Evolutionary conservation across 1,140 invertebrate species (phyloP).

Genomic region (Drosophila nigrodunni): DNA sequence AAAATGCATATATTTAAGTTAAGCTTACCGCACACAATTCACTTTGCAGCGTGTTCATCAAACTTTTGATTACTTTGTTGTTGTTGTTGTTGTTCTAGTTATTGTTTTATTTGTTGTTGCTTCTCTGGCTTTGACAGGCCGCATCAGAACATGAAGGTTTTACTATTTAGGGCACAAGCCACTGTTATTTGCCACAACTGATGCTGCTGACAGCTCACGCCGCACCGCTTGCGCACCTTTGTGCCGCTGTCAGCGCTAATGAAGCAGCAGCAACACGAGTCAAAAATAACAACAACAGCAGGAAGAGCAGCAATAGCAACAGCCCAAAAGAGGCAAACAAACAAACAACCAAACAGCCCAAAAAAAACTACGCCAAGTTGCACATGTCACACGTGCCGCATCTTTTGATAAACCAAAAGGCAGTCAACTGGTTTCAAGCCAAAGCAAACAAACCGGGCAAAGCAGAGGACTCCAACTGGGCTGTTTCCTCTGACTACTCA

Average conservation of each 20-base stretch:
- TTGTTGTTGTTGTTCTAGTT: slow-evolving; percentile 12
- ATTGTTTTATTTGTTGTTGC: not conserved
- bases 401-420: slow-evolving; percentile 45
- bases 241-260: slow-evolving; percentile 70
- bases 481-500: not conserved
- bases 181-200: slow-evolving; percentile 5
- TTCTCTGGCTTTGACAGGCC: slow-evolving; percentile 41
- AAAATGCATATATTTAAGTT: not conserved
- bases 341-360: not conserved
- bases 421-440: slow-evolving; percentile 36
- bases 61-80: slow-evolving; percentile 28
- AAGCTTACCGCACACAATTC: not conserved
- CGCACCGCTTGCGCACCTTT: slow-evolving; percentile 51
- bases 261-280: slow-evolving; percentile 51
- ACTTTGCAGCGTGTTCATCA: slow-evolving; percentile 7
- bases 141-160: not conserved
- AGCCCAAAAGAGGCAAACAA: slow-evolving; percentile 13
- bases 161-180: slow-evolving; percentile 16
- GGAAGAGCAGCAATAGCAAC: not conserved
- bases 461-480: not conserved
- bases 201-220: slow-evolving; percentile 48
- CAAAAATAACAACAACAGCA: slow-evolving; percentile 10
- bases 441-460: slow-evolving; percentile 9
- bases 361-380: slow-evolving; percentile 17
- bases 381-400: slow-evolving; percentile 52